These are phyloP conservation scores for Sus cebifrons DNA, from an alignment of 2,797 vertebrate genomes.

Conservation along the genomic window DNA sequence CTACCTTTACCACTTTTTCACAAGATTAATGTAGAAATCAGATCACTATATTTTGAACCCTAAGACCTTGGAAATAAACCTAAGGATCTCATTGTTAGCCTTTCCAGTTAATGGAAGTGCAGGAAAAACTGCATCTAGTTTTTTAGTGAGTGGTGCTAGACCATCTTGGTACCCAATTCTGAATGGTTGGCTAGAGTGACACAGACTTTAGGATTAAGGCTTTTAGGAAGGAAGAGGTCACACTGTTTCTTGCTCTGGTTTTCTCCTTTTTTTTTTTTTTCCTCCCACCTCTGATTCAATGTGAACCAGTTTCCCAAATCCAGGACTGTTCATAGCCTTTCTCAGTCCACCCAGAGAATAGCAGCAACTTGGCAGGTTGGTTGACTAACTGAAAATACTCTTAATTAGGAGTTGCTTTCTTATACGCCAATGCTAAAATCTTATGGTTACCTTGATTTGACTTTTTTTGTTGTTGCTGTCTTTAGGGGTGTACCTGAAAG, in stretches of 20 bases:
- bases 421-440: not conserved
- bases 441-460: constrained; percentile 25
- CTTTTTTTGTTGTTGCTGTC: not conserved
- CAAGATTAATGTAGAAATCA: constrained; percentile 31
- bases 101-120: not conserved
- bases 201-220: not conserved
- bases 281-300: not conserved
- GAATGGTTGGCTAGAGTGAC: not conserved
- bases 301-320: constrained; percentile 34
- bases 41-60: not conserved
- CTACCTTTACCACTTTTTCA: constrained; percentile 14
- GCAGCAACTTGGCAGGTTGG: not conserved
- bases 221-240: not conserved
- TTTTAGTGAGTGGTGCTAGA: not conserved
- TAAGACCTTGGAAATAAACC: constrained; percentile 39
- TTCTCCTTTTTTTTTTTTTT: not conserved
- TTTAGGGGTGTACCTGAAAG: no score
- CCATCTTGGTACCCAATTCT: not conserved
- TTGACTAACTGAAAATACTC: not conserved
- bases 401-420: not conserved
- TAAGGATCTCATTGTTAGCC: not conserved
- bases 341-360: not conserved
- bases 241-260: not conserved
- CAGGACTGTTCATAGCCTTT: not conserved
- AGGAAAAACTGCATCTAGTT: not conserved